Evolutionary conservation across 2,888 invertebrate species (phyloP).

Genomic region (Acanthopleura granulata): DNA sequence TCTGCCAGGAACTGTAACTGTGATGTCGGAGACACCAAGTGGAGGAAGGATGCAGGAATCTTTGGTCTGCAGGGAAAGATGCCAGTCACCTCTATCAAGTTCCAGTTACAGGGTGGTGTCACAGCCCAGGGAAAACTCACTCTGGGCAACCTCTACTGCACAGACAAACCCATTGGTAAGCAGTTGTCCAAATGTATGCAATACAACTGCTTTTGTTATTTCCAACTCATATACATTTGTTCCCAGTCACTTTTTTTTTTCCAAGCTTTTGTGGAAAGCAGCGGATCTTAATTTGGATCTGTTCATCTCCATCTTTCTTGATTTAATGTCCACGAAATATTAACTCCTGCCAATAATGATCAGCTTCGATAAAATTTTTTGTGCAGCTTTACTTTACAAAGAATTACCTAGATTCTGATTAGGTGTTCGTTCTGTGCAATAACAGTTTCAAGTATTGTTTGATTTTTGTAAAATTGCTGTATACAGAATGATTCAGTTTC

Average conservation of each 20-base stretch:
- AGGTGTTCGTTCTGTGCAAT: background rate
- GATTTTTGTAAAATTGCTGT: no score
- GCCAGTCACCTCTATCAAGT: constrained; percentile 40
- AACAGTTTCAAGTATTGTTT: background rate
- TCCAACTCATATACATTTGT: no score
- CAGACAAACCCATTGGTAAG: constrained; percentile 16
- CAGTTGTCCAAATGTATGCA: background rate
- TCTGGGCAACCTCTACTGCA: constrained; percentile 46
- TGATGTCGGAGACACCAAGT: constrained; percentile 45
- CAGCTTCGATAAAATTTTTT: no score
- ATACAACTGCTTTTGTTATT: background rate
- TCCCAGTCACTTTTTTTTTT: no score
- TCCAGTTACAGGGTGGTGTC: constrained; percentile 23
- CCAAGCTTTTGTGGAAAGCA: no score
- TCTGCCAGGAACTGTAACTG: constrained; percentile 56
- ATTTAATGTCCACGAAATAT: no score
- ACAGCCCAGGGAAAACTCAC: constrained; percentile 37
- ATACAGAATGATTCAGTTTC: no score
- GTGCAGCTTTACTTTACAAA: no score
- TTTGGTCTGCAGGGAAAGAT: constrained; percentile 36
- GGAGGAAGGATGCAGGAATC: constrained; percentile 52
- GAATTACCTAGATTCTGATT: no score
- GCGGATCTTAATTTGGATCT: no score
- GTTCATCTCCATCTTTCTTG: no score
- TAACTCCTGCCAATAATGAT: no score